Evolutionary conservation across 2,113 vertebrate species (phyloP).

Genomic region (Clarias batrachus): DNA sequence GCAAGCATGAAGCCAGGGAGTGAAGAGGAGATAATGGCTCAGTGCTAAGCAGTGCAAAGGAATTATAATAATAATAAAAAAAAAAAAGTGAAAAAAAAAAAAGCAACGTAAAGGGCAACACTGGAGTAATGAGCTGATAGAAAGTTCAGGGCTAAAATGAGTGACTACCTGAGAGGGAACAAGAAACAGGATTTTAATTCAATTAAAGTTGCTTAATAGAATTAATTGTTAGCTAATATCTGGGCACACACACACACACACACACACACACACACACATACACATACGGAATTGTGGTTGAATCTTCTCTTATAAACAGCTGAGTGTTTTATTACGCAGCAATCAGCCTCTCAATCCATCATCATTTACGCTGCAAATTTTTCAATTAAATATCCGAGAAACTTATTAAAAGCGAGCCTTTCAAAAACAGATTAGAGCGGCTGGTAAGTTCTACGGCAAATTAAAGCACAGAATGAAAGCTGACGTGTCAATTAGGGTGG

Average conservation of each 20-base stretch:
- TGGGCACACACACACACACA: neutral
- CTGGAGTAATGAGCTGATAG: constrained; percentile 53
- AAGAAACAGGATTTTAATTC: constrained; percentile 7
- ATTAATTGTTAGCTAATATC: constrained; percentile 1
- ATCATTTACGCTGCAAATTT: constrained; percentile 19
- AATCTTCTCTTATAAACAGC: constrained; percentile 16
- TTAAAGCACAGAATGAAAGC: constrained; percentile 4
- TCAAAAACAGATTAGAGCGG: constrained; percentile 35
- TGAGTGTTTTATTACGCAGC: constrained; percentile 11
- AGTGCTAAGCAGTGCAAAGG: constrained; percentile 58
- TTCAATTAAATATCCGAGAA: constrained; percentile 37
- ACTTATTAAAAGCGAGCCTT: constrained; percentile 16
- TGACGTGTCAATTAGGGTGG: constrained; percentile 6
- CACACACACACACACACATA: constrained; percentile 15
- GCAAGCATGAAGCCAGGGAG: constrained; percentile 70
- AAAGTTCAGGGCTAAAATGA: constrained; percentile 19
- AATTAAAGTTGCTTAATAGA: constrained; percentile 13
- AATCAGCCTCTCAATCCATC: constrained; percentile 17
- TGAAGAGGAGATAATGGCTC: constrained; percentile 65
- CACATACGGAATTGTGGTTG: neutral
- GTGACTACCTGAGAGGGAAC: neutral
- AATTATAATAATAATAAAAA: constrained; percentile 50
- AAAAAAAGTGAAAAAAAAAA: constrained; percentile 49
- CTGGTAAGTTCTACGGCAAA: neutral
- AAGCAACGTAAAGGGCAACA: constrained; percentile 58